A percentile compares a stretch with the other conserved stretches of the same genome.
Conservation (phyloP, 2,888 invertebrate genomes). For the Dione vanillae region DNA sequence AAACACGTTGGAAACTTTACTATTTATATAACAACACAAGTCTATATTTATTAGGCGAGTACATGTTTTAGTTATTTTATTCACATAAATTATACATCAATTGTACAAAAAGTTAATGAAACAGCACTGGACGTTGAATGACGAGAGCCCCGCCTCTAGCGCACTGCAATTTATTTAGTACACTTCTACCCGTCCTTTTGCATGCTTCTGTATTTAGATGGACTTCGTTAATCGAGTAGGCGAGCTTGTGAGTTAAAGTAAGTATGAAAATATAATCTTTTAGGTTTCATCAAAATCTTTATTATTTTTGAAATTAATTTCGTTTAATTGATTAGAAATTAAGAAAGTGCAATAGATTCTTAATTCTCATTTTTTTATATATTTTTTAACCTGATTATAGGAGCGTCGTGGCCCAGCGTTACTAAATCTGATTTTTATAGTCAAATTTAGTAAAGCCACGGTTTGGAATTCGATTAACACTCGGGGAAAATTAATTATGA, state of each 20-base stretch:
- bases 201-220: conserved; percentile 64
- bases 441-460: too few relatives aligned
- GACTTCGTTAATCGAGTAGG: conserved; percentile 46
- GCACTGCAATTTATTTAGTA: conserved; percentile 73
- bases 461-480: too few relatives aligned
- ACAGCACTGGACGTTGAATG: conserved; percentile 71
- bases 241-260: conserved; percentile 27
- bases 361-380: too few relatives aligned
- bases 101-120: conserved; percentile 75
- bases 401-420: too few relatives aligned
- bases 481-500: too few relatives aligned
- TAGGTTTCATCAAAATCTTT: too few relatives aligned
- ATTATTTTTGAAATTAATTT: too few relatives aligned
- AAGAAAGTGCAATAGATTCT: too few relatives aligned
- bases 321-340: too few relatives aligned
- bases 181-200: conserved; percentile 64
- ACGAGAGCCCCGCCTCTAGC: conserved; percentile 69
- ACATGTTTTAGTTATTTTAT: conserved; percentile 28
- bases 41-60: neutral
- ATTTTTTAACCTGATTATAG: too few relatives aligned
- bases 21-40: neutral
- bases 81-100: conserved; percentile 45
- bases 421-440: too few relatives aligned
- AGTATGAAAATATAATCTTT: neutral
- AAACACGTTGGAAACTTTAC: neutral